Evolutionary conservation across 2,888 invertebrate species (phyloP), one percentile per base, ranked within the genome.

Genomic region (Rhamphomyia laevipes): DNA sequence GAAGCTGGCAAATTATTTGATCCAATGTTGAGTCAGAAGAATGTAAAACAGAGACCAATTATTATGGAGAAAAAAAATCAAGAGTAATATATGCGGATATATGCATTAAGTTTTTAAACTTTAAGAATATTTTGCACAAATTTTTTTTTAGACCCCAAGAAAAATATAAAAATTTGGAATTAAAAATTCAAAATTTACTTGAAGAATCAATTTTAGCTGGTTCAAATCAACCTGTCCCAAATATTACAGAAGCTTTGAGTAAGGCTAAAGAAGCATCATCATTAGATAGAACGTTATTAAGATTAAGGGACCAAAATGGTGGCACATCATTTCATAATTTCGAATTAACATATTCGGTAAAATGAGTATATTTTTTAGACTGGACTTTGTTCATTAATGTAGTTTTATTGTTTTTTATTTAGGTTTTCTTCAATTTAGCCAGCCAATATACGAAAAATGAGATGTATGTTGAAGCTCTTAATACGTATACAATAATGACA

Each of bases 181-280:
- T 77, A 5, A 87, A 87, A 63, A 93, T 97, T 54, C 87, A 89
- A 76, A 78, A 82, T 45, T 71, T 96, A 46, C 81, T 99, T 33
- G 94, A 96, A 65, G 91, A 92, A 56, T 93, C 95, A 1, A 90
- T 92, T 57, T 66, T 84, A 61, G 35, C 59, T 62, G 12, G 59
- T 59, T 9, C 53, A 53, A 5, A 52, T 1, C 66, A 63, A 18
- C 9, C 57, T 0, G 63, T 63, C 41, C 59, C 66, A 6, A 60
- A 61, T 17, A 57, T 63, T 38, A 58, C 64, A 0, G 65, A 66
- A 27, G 61, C 93, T 0, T 69, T 97, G 43, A 86, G 89, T 48
- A 89, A 94, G 66, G 97, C 97, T 0, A 95, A 96, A 67, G 97
- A 99, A 67, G 95, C 97, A 1, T 93, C 94, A 1, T 81, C 91